Conservation (phyloP, 2,797 vertebrate species). For the Helicolenus hilgendorfi region DNA sequence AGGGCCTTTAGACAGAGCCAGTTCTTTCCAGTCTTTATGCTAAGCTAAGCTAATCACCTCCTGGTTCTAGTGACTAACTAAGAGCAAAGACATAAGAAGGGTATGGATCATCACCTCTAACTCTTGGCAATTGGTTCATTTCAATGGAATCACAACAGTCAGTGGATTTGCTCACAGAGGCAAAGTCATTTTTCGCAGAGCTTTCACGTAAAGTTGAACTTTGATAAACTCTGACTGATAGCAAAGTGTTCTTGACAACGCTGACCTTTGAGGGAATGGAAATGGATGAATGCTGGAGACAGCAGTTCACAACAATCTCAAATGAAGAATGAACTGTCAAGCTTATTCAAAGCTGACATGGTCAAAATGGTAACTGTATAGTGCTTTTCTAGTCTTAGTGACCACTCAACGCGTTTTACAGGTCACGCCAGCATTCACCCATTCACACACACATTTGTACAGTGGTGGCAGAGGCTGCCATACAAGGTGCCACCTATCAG, state of each 20-base stretch:
- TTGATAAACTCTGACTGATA: neutral
- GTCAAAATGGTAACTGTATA: no score
- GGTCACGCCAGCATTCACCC: no score
- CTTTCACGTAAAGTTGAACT: neutral
- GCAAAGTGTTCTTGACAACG: neutral
- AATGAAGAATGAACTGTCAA: neutral
- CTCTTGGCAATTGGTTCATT: neutral
- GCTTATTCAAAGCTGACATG: neutral
- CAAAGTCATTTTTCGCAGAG: neutral
- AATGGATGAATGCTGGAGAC: neutral
- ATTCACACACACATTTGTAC: no score
- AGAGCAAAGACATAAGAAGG: neutral
- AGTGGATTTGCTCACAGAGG: neutral
- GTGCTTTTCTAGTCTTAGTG: no score
- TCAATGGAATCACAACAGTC: no score
- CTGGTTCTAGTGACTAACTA: no score
- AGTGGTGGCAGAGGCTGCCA: no score
- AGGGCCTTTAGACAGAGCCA: no score
- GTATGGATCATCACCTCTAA: neutral
- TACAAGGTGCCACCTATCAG: no score
- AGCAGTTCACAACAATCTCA: neutral
- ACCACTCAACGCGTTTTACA: no score
- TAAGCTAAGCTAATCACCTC: no score
- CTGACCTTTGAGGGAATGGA: neutral
- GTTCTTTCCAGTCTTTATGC: no score